Evolutionary conservation across 2,797 vertebrate genomes (phyloP).

Genomic region (Holocentrus rufus): DNA sequence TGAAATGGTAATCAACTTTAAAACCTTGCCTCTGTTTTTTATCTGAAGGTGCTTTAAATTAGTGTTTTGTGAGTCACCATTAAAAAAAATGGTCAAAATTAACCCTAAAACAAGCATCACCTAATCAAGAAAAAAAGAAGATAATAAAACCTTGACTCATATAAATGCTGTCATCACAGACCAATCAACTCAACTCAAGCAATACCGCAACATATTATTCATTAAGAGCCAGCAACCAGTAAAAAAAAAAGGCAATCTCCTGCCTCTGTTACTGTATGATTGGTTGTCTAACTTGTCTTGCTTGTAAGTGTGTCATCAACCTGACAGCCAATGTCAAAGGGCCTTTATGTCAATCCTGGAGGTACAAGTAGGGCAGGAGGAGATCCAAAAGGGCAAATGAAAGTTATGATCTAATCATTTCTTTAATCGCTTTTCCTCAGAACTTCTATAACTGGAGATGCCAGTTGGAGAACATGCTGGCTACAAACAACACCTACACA

Average conservation of each 20-base stretch:
- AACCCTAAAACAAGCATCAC: background rate
- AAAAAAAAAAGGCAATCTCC: background rate
- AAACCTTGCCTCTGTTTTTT: background rate
- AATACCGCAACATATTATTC: background rate
- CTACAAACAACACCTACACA: background rate
- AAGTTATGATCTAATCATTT: slow-evolving; percentile 49
- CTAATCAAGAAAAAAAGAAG: background rate
- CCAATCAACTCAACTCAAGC: background rate
- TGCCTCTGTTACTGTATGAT: background rate
- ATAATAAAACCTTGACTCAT: background rate
- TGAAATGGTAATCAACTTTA: background rate
- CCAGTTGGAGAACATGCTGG: background rate
- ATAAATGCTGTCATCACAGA: background rate
- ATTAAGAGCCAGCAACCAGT: slow-evolving; percentile 5
- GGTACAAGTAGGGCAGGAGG: slow-evolving; percentile 6
- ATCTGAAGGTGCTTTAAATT: background rate
- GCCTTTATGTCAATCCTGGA: slow-evolving; percentile 8
- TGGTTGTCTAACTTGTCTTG: background rate
- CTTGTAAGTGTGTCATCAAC: background rate
- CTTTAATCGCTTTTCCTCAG: slow-evolving; percentile 13
- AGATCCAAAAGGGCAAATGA: slow-evolving; percentile 25
- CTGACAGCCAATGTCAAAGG: slow-evolving; percentile 10
- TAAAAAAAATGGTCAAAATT: background rate
- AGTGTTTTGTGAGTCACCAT: background rate
- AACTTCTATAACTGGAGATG: slow-evolving; percentile 3